Conservation (phyloP, 2,113 vertebrate species). For the Corythornis vintsioides region DNA sequence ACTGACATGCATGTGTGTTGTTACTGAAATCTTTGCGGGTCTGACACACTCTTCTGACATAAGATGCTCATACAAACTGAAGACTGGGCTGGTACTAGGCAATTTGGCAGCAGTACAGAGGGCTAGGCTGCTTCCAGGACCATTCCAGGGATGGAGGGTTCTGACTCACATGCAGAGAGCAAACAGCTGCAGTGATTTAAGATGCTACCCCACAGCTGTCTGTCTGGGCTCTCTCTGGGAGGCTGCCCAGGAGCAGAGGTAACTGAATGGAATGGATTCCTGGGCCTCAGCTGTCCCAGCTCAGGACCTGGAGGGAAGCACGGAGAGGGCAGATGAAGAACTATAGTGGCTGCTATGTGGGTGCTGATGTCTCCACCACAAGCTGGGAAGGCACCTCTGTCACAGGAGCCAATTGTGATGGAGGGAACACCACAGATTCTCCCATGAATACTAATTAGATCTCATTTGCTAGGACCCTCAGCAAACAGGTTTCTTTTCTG, state of each 20-base stretch:
- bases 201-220: background rate
- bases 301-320: background rate
- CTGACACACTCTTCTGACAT: background rate
- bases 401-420: background rate
- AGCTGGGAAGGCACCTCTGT: background rate
- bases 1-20: background rate
- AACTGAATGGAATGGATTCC: background rate
- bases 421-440: background rate
- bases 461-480: background rate
- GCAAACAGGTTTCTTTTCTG: background rate
- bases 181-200: background rate
- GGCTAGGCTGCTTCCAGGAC: background rate
- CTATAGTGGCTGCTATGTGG: background rate
- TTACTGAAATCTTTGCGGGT: background rate
- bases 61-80: background rate
- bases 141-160: background rate
- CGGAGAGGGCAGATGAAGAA: background rate
- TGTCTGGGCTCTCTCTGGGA: background rate
- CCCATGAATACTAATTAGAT: background rate
- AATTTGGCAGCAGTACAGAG: background rate
- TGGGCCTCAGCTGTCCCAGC: background rate
- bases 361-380: accelerated
- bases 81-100: background rate
- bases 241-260: background rate
- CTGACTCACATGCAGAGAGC: background rate